Conservation (phyloP, 2,888 invertebrate species). For the Autographa pulchrina region DNA sequence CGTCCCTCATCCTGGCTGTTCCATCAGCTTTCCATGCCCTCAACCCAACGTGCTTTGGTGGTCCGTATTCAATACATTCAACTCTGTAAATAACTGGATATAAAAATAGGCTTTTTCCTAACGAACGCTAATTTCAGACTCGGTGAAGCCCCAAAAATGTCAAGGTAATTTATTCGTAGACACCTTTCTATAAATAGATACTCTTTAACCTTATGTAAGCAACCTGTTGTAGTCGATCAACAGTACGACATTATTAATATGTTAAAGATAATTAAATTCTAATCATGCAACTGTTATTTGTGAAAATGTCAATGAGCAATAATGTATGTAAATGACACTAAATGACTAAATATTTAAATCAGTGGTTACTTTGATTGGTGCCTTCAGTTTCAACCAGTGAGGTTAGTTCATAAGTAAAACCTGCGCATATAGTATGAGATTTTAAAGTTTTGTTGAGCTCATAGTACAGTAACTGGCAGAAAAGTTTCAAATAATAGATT, state of each 20-base stretch:
- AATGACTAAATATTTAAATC: neutral
- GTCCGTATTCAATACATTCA: neutral
- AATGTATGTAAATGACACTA: neutral
- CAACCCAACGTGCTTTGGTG: no score
- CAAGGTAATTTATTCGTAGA: neutral
- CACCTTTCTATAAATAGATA: neutral
- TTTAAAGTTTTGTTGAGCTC: no score
- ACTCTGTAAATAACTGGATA: neutral
- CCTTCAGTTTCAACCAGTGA: no score
- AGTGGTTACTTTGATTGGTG: no score
- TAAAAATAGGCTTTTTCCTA: neutral
- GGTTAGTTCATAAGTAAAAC: no score
- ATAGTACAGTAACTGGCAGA: no score
- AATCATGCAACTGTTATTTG: neutral
- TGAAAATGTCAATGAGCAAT: neutral
- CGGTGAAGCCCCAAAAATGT: constrained; percentile 2
- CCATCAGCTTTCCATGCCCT: no score
- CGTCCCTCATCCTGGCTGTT: no score
- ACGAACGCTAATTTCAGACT: neutral
- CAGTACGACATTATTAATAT: neutral
- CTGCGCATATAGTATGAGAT: no score
- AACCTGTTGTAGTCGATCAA: no score
- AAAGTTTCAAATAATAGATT: no score
- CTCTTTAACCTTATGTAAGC: neutral
- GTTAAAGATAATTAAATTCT: neutral